phyloP scores from a whole-genome alignment of 2,113 vertebrate species.

The Herpailurus yagouaroundi region DNA sequence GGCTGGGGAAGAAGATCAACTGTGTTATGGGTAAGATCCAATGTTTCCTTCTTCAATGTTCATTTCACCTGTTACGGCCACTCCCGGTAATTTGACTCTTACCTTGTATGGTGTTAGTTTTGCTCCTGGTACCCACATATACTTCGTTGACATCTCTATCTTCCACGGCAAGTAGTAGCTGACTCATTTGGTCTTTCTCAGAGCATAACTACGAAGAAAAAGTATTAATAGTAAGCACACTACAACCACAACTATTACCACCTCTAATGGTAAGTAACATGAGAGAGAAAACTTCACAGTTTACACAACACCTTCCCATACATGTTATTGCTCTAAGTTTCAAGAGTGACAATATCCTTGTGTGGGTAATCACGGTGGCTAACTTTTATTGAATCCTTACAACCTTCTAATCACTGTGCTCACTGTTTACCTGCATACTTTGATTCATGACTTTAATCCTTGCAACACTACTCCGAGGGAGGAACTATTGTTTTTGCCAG shows the following conservation, averaged over 20 bases:
- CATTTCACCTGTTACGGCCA: background rate
- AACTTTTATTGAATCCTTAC: background rate
- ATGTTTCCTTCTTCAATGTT: background rate
- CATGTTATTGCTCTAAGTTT: background rate
- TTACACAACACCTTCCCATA: background rate
- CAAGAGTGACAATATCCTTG: background rate
- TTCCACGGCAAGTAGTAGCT: background rate
- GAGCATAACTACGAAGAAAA: background rate
- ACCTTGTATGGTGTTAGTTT: accelerated
- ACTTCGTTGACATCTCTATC: background rate
- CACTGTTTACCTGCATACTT: background rate
- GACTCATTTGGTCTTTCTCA: background rate
- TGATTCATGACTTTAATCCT: background rate
- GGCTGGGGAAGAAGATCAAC: background rate
- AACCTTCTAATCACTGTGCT: background rate
- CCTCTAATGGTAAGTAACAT: background rate
- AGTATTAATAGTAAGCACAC: background rate
- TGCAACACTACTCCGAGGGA: background rate
- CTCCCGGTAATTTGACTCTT: background rate
- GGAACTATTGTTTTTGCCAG: background rate
- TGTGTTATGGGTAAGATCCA: background rate
- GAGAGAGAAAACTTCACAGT: background rate
- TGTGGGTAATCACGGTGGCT: background rate
- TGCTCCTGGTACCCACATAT: background rate
- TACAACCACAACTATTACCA: background rate